phyloP scores from a whole-genome alignment of 1,140 invertebrate species.

The Arctopsyche grandis region DNA sequence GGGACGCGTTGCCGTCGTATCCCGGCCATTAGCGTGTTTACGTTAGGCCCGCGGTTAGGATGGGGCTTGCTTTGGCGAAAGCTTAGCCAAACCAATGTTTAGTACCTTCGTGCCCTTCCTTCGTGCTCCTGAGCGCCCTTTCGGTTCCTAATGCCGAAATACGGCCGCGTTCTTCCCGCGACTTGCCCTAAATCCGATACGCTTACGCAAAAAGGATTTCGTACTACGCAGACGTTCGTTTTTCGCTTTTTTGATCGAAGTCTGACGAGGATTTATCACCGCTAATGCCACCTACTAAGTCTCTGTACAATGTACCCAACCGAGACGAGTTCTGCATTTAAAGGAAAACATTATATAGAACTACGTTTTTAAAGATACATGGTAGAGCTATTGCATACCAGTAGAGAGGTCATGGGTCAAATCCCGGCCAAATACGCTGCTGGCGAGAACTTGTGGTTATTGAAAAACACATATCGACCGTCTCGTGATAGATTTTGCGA shows the following conservation, averaged over 20 bases:
- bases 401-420: too few species aligned
- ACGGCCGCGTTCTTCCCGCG: neutral
- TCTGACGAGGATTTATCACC: neutral
- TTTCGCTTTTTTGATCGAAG: neutral
- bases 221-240: neutral
- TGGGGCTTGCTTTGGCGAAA: neutral
- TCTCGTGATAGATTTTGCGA: too few species aligned
- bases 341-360: too few species aligned
- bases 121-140: too few species aligned
- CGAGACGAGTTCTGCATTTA: too few species aligned
- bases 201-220: neutral
- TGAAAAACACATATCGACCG: too few species aligned
- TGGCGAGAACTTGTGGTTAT: too few species aligned
- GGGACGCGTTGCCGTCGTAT: neutral
- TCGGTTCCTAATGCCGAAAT: constrained; percentile 34
- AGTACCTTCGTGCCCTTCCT: constrained; percentile 30
- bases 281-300: too few species aligned
- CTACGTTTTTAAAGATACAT: too few species aligned
- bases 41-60: constrained; percentile 32
- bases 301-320: too few species aligned
- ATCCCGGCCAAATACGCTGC: too few species aligned
- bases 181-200: neutral
- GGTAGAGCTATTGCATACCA: too few species aligned
- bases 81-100: constrained; percentile 49
- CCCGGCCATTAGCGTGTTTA: constrained; percentile 40